Evolutionary conservation across 2,888 invertebrate genomes (phyloP).

Genomic region (Epinotia ramella): DNA sequence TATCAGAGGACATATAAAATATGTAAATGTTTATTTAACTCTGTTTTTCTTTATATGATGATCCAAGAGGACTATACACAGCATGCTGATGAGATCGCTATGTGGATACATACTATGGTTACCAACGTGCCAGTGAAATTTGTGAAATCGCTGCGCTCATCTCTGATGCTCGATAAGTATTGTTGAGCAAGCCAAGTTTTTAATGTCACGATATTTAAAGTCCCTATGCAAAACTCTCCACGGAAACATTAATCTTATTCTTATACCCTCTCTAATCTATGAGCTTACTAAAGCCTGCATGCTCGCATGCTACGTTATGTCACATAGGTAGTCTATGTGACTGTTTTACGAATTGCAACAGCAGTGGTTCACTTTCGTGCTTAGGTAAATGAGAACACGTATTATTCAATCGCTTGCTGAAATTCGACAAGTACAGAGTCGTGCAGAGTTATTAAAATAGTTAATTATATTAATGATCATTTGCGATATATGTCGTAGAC

Average conservation of each 20-base stretch:
- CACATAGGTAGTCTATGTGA: conserved; percentile 63
- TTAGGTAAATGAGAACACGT: conserved; percentile 50
- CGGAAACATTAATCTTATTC: conserved; percentile 22
- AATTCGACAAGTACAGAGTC: conserved; percentile 10
- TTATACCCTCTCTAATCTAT: conserved; percentile 34
- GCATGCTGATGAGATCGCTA: conserved; percentile 35
- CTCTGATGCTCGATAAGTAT: conserved; percentile 41
- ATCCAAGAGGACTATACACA: not conserved
- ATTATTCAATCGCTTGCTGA: conserved; percentile 52
- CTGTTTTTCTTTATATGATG: not conserved
- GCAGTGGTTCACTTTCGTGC: conserved; percentile 55
- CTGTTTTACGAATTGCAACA: conserved; percentile 70
- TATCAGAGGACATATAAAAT: not conserved
- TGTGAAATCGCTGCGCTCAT: conserved; percentile 47
- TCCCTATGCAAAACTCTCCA: conserved; percentile 12
- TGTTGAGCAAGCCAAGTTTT: conserved; percentile 38
- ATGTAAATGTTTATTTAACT: not conserved
- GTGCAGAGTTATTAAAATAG: not conserved
- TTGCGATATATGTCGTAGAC: not conserved
- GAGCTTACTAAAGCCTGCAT: conserved; percentile 58
- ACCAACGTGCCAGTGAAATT: conserved; percentile 46
- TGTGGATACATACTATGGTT: conserved; percentile 24
- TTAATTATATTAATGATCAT: not conserved
- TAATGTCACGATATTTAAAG: conserved; percentile 27
- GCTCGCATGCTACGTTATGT: conserved; percentile 67